A percentile compares a stretch with the other conserved stretches of the same genome.
phyloP scores from a whole-genome alignment of 2,113 vertebrate species.

The Grammomys surdaster region DNA sequence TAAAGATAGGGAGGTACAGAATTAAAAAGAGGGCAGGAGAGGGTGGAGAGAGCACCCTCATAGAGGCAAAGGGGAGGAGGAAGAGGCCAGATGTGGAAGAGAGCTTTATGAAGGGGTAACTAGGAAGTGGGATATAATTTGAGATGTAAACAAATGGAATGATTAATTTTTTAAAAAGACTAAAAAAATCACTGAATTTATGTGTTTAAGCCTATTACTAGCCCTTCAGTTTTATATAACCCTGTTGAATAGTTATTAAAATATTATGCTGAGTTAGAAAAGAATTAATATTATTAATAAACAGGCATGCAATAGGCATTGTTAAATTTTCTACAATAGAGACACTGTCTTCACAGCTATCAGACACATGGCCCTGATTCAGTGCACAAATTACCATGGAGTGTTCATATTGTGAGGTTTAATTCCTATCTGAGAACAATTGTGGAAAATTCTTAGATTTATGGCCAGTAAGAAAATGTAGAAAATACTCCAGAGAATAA shows the following conservation, averaged over 20 bases:
- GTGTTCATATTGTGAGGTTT: constrained; percentile 22
- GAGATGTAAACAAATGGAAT: too few species aligned
- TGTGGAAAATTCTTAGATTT: constrained; percentile 66
- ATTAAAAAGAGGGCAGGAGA: not conserved
- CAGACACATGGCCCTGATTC: constrained; percentile 48
- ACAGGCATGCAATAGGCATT: constrained; percentile 57
- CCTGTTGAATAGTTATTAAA: constrained; percentile 52
- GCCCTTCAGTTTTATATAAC: not conserved
- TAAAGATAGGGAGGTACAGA: not conserved
- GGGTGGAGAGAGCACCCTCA: too few species aligned
- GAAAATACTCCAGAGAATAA: constrained; percentile 67
- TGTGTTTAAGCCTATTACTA: constrained; percentile 52
- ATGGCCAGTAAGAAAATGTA: constrained; percentile 17
- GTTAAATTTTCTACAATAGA: constrained; percentile 68
- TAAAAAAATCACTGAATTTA: not conserved
- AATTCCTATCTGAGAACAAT: constrained; percentile 14
- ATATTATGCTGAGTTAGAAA: constrained; percentile 55
- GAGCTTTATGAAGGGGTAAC: too few species aligned
- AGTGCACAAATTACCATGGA: constrained; percentile 69
- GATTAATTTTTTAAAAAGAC: too few species aligned
- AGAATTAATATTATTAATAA: constrained; percentile 66
- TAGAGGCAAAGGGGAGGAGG: too few species aligned
- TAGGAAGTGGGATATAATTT: too few species aligned
- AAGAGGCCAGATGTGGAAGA: too few species aligned
- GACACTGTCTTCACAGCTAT: constrained; percentile 50